These are phyloP conservation scores for Strigamia crassipes DNA, from an alignment of 2,888 invertebrate species.

Conservation along the genomic window DNA sequence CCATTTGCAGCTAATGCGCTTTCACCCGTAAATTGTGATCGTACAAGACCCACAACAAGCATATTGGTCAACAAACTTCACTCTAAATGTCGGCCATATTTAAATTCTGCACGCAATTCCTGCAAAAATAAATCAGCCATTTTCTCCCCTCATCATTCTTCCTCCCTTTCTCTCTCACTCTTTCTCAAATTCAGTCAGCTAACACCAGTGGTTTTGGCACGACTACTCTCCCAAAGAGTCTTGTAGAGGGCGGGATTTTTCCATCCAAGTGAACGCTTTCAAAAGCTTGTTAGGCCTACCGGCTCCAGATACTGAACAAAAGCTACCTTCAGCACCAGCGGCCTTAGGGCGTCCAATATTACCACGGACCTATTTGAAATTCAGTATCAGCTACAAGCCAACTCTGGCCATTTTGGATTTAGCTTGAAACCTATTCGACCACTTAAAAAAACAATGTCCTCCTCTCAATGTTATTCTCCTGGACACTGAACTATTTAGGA, in stretches of 20 bases:
- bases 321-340: background rate
- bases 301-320: background rate
- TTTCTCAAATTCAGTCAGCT: conserved; percentile 10
- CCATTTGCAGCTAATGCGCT: conserved; percentile 22
- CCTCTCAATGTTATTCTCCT: background rate
- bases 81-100: background rate
- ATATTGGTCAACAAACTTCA: conserved; percentile 28
- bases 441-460: conserved; percentile 1
- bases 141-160: background rate
- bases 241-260: background rate
- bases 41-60: conserved; percentile 15
- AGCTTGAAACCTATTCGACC: background rate
- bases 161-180: background rate
- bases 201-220: conserved; percentile 29
- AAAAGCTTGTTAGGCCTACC: conserved; percentile 10
- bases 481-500: background rate
- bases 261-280: conserved; percentile 10
- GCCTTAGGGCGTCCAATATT: background rate
- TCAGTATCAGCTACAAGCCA: background rate
- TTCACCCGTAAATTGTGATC: conserved; percentile 7
- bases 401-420: background rate
- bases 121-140: conserved; percentile 1
- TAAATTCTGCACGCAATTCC: background rate
- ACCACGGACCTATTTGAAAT: background rate
- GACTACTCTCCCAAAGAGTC: background rate